Evolutionary conservation across 2,888 invertebrate species (phyloP).

Genomic region (Nephrotoma appendiculata): DNA sequence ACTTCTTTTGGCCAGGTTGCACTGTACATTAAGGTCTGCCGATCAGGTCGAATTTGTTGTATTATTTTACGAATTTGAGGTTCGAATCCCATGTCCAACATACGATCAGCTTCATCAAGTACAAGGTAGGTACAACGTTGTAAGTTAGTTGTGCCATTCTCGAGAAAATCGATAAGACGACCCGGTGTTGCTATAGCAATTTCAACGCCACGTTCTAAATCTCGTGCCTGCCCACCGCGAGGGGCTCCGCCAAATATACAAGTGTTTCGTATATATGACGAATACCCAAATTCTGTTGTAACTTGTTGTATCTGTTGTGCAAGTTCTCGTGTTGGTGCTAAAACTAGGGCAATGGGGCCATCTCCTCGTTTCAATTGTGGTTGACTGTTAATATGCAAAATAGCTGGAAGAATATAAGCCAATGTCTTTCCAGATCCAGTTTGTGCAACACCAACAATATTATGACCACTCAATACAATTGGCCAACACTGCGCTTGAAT

Average conservation of each 20-base stretch:
- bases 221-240: slow-evolving; percentile 57
- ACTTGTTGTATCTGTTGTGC: slow-evolving; percentile 75
- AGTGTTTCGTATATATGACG: slow-evolving; percentile 62
- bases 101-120: slow-evolving; percentile 83
- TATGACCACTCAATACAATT: slow-evolving; percentile 65
- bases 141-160: slow-evolving; percentile 57
- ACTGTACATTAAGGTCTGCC: slow-evolving; percentile 97
- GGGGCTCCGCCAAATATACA: slow-evolving; percentile 92
- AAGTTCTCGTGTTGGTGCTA: slow-evolving; percentile 66
- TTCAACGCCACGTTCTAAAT: slow-evolving; percentile 64
- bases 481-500: slow-evolving; percentile 83
- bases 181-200: slow-evolving; percentile 86
- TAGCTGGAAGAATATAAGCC: slow-evolving; percentile 66
- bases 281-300: slow-evolving; percentile 63
- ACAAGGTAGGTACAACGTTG: slow-evolving; percentile 71
- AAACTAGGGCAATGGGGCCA: slow-evolving; percentile 68
- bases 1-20: slow-evolving; percentile 99
- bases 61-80: slow-evolving; percentile 90
- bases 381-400: slow-evolving; percentile 76
- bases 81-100: slow-evolving; percentile 97
- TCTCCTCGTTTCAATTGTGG: slow-evolving; percentile 59
- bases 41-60: slow-evolving; percentile 82
- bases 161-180: slow-evolving; percentile 70
- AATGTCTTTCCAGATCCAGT: slow-evolving; percentile 72
- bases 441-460: slow-evolving; percentile 75